Percentiles rank a stretch among this genome's conserved stretches.
phyloP scores from a whole-genome alignment of 2,113 vertebrate genomes.

The Epinephelus fuscoguttatus region DNA sequence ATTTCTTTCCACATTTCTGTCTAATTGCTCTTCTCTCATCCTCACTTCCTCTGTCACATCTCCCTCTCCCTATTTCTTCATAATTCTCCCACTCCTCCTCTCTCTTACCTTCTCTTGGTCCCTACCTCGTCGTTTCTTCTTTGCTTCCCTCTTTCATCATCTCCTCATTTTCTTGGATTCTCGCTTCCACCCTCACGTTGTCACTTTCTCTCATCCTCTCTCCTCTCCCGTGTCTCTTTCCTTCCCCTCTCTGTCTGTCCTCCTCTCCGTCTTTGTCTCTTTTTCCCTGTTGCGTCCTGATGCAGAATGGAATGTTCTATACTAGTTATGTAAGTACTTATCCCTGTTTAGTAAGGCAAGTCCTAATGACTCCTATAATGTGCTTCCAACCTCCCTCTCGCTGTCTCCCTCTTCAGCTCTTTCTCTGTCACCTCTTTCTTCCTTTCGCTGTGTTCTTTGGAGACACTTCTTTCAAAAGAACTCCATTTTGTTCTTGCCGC shows the following conservation, averaged over 20 bases:
- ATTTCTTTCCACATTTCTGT: too few species aligned
- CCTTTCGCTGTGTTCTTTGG: background rate
- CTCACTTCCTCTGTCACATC: too few species aligned
- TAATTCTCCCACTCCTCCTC: background rate
- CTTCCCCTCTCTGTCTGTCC: conserved; percentile 16
- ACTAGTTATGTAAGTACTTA: conserved; percentile 92
- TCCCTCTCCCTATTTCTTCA: background rate
- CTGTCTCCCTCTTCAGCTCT: conserved; percentile 35
- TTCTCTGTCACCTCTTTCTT: conserved; percentile 26
- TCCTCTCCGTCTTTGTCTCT: conserved; percentile 73
- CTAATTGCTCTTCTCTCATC: background rate
- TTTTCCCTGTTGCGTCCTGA: conserved; percentile 72
- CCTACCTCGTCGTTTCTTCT: background rate
- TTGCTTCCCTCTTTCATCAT: conserved; percentile 26
- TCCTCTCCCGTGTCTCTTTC: background rate
- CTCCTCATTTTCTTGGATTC: conserved; percentile 17
- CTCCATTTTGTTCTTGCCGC: background rate
- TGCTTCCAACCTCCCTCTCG: background rate
- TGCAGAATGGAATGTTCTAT: conserved; percentile 94
- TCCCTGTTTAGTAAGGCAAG: conserved; percentile 57
- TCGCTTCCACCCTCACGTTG: background rate
- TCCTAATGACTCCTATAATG: conserved; percentile 34
- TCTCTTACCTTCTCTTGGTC: background rate
- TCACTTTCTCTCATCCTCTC: background rate
- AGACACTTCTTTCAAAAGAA: background rate